Conservation (phyloP, 1,140 invertebrate species). For the Bactericera cockerelli region DNA sequence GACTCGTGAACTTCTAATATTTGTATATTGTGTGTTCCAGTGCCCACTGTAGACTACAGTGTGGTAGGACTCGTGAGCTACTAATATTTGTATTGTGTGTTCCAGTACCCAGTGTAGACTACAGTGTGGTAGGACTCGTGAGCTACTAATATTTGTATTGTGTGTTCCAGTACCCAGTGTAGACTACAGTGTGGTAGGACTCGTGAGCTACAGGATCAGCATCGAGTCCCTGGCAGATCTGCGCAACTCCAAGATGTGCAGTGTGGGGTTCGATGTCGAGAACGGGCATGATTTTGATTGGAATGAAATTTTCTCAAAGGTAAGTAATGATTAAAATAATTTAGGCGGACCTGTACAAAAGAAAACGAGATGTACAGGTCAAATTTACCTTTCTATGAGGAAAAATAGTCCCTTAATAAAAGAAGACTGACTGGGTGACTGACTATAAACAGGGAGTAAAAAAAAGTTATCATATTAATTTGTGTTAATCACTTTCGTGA, state of each 20-base stretch:
- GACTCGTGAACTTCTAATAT: too few relatives aligned
- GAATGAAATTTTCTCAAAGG: conserved; percentile 46
- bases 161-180: conserved; percentile 24
- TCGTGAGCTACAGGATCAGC: conserved; percentile 40
- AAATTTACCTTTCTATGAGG: neutral
- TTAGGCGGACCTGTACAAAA: neutral
- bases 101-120: too few relatives aligned
- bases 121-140: too few relatives aligned
- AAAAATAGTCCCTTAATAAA: too few relatives aligned
- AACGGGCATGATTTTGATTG: conserved; percentile 34
- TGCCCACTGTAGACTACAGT: too few relatives aligned
- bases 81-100: too few relatives aligned
- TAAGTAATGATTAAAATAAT: too few relatives aligned
- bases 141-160: too few relatives aligned
- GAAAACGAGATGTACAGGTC: neutral
- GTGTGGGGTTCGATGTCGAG: conserved; percentile 41
- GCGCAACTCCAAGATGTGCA: conserved; percentile 49
- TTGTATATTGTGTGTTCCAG: too few relatives aligned
- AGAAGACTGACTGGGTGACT: neutral
- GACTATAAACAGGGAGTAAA: neutral
- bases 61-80: too few relatives aligned
- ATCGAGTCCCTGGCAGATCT: conserved; percentile 43
- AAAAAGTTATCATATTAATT: too few relatives aligned
- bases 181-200: conserved; percentile 49
- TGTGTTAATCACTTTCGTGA: neutral